These are phyloP conservation scores for Tetranychus truncatus DNA, from an alignment of 2,888 invertebrate species.

Conservation along the genomic window DNA sequence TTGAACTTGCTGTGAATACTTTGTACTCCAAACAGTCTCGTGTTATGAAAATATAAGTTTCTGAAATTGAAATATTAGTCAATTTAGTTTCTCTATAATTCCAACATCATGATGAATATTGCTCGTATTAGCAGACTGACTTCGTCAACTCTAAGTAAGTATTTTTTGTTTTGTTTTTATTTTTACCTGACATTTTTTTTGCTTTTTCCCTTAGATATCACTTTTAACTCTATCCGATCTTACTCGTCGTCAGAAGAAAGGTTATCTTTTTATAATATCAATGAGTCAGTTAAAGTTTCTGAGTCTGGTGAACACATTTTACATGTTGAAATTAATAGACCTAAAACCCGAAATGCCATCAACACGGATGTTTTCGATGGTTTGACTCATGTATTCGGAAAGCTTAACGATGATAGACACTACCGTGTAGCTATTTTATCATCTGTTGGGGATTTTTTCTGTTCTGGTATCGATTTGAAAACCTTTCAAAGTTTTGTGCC, in stretches of 20 bases:
- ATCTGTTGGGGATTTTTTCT: slow-evolving; percentile 66
- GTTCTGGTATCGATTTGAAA: slow-evolving; percentile 53
- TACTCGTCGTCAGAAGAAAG: neutral
- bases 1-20: no score
- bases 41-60: no score
- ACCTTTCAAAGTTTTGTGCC: neutral
- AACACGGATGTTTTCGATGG: slow-evolving; percentile 51
- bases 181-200: neutral
- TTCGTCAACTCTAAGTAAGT: neutral
- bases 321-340: slow-evolving; percentile 70
- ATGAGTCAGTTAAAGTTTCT: slow-evolving; percentile 25
- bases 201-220: neutral
- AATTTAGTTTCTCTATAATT: no score
- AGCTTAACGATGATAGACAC: slow-evolving; percentile 51
- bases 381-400: slow-evolving; percentile 57
- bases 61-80: no score
- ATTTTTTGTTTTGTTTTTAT: neutral
- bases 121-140: neutral
- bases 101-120: neutral
- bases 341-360: slow-evolving; percentile 68
- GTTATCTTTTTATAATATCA: slow-evolving; percentile 19
- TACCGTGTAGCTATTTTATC: slow-evolving; percentile 71
- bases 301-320: slow-evolving; percentile 25
- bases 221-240: neutral
- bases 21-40: no score